Base-by-base conservation (phyloP, 1,140 invertebrate genomes). In the Heterodera schachtii region DNA sequence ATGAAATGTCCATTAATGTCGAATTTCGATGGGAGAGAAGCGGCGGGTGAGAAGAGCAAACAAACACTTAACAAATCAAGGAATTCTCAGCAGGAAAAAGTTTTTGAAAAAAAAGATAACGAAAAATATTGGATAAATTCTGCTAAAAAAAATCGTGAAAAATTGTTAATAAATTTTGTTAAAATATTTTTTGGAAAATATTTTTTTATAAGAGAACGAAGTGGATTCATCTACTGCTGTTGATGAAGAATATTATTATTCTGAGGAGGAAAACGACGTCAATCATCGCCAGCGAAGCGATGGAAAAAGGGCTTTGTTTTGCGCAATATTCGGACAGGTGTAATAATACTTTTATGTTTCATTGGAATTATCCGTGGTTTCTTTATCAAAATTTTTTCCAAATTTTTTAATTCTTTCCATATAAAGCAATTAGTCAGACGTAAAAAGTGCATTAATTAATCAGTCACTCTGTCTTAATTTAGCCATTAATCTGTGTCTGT, bases 271-370 rank as follows among this genome's bases (percentile, higher is more conserved):
- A 60, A 21, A 76, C 41, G 47, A 69, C 4, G 21, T 43, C 13
- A 75, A 0, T 47, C 3, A 52, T 47, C 9, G 47, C 4, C 66
- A 47, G 46, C 57, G 21, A 57, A 31, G n/a, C 5, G 16, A 3
- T 19, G 57, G 57, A 1, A 64, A 64, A 64, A 64, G 11, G 11
- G 2, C 57, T 13, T 19, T 19, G 57, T 5, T 19, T 0, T 78
- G 77, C 70, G 52, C 77, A 2, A 78, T 78, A 13, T 78, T 78
- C 70, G 77, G 77, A 70, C 77, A 78, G 49, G 77, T 78, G 49
- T 8, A 52, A 52, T 8, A 52, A 52, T 52, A 52, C 6, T 11
- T 52, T 52, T 52, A 52, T 52, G 2, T 11, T 6, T 8, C 11
- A n/a, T n/a, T n/a, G n/a, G 49, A 11, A 11, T 11, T 8, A 6